A percentile compares a stretch with the other conserved stretches of the same genome.
Evolutionary conservation across 1,140 invertebrate genomes (phyloP).

Genomic region (Tachypleus tridentatus): DNA sequence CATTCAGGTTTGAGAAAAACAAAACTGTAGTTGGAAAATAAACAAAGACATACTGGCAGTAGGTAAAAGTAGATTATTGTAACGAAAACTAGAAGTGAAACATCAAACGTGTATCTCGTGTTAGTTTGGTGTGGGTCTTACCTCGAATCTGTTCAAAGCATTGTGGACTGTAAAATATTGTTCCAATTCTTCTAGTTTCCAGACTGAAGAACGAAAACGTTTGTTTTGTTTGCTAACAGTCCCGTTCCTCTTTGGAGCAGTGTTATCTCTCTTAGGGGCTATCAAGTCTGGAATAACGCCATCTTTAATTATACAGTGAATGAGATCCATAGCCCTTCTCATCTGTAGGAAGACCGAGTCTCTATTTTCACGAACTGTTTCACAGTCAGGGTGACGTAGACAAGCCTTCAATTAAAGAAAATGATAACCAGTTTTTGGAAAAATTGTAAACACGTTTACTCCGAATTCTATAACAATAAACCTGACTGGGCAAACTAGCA

Average conservation of each 20-base stretch:
- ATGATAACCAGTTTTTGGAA: too few species aligned
- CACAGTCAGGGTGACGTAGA: conserved; percentile 85
- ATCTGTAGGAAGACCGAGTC: conserved; percentile 92
- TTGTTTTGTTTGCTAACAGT: too few species aligned
- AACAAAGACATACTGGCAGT: too few species aligned
- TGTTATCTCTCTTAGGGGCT: too few species aligned
- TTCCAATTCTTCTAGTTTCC: conserved; percentile 45
- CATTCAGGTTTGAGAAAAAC: too few species aligned
- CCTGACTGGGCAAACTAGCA: too few species aligned
- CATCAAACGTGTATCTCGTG: background rate
- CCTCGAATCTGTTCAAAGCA: conserved; percentile 64
- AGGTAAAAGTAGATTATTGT: too few species aligned
- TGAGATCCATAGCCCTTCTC: conserved; percentile 92
- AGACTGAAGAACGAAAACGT: too few species aligned
- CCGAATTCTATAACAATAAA: too few species aligned
- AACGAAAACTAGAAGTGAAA: background rate
- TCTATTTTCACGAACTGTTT: conserved; percentile 80
- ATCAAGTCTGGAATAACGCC: conserved; percentile 51
- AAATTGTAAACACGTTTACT: too few species aligned
- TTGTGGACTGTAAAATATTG: conserved; percentile 56
- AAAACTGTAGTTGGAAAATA: too few species aligned
- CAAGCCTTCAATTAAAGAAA: conserved; percentile 41
- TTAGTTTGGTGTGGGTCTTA: conserved; percentile 18
- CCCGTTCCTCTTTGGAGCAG: too few species aligned
- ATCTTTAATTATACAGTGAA: conserved; percentile 94